Base-by-base conservation (phyloP, 2,888 invertebrate species). In the Microchrysa polita region DNA sequence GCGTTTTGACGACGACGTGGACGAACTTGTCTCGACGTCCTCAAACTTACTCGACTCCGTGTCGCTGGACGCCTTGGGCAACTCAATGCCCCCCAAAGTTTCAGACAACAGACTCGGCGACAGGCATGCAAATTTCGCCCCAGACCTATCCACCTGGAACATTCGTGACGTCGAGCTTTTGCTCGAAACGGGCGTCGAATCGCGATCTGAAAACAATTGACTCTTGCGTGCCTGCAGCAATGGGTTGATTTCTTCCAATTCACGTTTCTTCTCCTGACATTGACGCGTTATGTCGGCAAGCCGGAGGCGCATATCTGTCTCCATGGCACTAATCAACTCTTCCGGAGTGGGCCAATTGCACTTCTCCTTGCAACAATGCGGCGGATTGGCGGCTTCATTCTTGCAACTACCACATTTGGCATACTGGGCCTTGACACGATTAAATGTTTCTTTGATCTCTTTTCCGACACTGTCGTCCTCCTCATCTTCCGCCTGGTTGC, bases 211-310 rank as follows among this genome's bases (percentile, higher is more conserved):
- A 2, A 69, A 16, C 59, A 63, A 48, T 40, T 72, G 76, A 1
- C 57, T 22, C 34, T 74, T 57, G 14, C 72, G 67, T 20, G 73
- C 67, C 53, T 73, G 71, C 61, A 76, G 27, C 1, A 76, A 22
- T 44, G 77, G 77, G 5, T 79, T 80, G 55, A 93, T 86, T 77
- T 91, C 91, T 76, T 89, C 90, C n/a, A 96, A 85, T 83, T 95
- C 93, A 40, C 90, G 90, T 81, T 94, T 92, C 81, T 94, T 94
- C 81, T 95, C 94, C 76, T 90, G 90, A 81, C 94, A 93, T 80
- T 93, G 91, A 27, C 92, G 87, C 80, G 95, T 93, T 34, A 96
- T 86, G 69, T 95, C 94, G 22, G 93, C 93, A 75, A 96, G 82
- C 74, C 91, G 89, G 84, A 91, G 89, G 53, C 94, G 88, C 93